phyloP scores from a whole-genome alignment of 1,140 invertebrate species.

The Conopomorpha cramerella region DNA sequence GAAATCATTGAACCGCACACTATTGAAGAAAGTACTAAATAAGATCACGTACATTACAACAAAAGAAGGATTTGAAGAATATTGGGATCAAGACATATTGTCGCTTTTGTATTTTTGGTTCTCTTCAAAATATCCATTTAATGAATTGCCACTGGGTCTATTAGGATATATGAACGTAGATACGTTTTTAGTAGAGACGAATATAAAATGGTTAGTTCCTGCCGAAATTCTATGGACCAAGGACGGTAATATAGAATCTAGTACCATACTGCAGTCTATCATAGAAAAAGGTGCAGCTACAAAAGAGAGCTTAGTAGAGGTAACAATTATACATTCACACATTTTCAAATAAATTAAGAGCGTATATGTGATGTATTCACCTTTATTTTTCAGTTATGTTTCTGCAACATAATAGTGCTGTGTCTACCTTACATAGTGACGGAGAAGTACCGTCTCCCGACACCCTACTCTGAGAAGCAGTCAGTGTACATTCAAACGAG shows the following conservation, averaged over 20 bases:
- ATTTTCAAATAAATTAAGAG: too few relatives aligned
- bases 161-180: conserved; percentile 20
- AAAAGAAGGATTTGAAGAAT: conserved; percentile 15
- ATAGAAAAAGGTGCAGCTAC: conserved; percentile 8
- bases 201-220: conserved; percentile 27
- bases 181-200: conserved; percentile 18
- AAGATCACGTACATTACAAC: conserved; percentile 14
- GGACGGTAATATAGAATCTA: conserved; percentile 19
- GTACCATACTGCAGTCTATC: conserved; percentile 15
- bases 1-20: conserved; percentile 20
- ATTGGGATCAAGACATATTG: conserved; percentile 24
- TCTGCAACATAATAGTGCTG: conserved; percentile 25
- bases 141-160: conserved; percentile 24
- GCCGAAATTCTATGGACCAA: conserved; percentile 32
- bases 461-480: not conserved
- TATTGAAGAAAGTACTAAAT: conserved; percentile 29
- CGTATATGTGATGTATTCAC: too few relatives aligned
- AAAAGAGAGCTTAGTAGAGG: conserved; percentile 24
- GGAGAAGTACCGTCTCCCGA: conserved; percentile 24
- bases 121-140: conserved; percentile 15
- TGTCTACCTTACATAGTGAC: conserved; percentile 32
- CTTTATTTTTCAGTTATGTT: conserved; percentile 29
- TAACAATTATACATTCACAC: too few relatives aligned
- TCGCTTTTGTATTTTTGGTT: conserved; percentile 31
- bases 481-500: conserved; percentile 6